These are phyloP conservation scores for Peromyscus aztecus DNA, from an alignment of 2,797 vertebrate genomes.

Conservation along the genomic window DNA sequence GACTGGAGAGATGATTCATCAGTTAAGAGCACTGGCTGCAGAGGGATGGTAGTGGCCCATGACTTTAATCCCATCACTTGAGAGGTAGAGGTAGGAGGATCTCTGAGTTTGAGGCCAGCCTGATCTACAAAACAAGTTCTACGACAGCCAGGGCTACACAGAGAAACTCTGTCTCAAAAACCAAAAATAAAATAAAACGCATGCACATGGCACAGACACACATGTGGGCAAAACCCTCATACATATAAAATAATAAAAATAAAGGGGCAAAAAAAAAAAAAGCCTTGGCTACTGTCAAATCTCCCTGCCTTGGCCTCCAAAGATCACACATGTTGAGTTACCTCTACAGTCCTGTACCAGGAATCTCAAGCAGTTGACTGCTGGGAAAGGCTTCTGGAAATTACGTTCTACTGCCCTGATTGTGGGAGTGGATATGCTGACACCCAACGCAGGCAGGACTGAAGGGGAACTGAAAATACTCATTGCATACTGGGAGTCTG, in stretches of 20 bases:
- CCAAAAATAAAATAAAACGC: background rate
- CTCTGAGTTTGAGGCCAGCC: background rate
- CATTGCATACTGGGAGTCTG: too few relatives aligned
- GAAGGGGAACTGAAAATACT: background rate
- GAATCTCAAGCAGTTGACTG: background rate
- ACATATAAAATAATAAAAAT: background rate
- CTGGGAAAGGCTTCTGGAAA: constrained; percentile 26
- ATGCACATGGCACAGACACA: background rate
- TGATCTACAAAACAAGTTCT: background rate
- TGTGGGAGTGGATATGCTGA: background rate
- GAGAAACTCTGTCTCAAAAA: background rate
- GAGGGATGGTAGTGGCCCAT: background rate
- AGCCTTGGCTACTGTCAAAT: background rate
- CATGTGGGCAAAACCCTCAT: background rate
- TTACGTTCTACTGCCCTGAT: background rate
- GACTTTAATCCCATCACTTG: background rate
- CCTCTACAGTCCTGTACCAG: background rate
- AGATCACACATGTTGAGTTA: background rate
- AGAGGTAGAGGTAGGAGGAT: too few relatives aligned
- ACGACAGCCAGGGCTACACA: background rate
- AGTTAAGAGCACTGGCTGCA: background rate
- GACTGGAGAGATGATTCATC: background rate
- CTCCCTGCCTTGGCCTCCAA: background rate
- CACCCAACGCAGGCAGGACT: background rate
- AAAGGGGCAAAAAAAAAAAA: too few relatives aligned